Conservation (phyloP, 2,797 vertebrate genomes). For the Dipus sagitta region DNA sequence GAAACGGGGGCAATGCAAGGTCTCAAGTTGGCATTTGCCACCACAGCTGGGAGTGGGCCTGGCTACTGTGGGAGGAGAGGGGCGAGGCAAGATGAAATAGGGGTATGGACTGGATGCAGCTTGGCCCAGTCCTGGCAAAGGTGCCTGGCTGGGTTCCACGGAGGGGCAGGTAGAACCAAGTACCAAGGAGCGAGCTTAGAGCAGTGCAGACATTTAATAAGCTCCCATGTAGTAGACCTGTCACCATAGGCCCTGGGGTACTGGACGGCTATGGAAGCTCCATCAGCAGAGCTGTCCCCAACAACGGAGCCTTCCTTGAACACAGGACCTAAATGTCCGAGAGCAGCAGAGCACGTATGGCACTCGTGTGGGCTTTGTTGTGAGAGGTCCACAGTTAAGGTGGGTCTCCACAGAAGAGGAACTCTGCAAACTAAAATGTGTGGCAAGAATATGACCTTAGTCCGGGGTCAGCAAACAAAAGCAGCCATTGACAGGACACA, state of each 20-base stretch:
- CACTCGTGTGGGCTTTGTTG: no score
- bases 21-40: background rate
- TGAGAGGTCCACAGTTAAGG: background rate
- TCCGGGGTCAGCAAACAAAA: background rate
- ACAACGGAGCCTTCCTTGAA: background rate
- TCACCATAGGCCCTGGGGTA: rapidly evolving
- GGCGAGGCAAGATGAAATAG: background rate
- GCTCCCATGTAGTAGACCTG: rapidly evolving
- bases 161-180: background rate
- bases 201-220: no score
- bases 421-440: background rate
- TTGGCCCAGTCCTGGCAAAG: rapidly evolving
- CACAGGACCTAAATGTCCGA: background rate
- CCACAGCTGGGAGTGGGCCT: background rate
- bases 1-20: background rate
- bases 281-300: background rate
- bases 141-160: rapidly evolving
- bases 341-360: background rate
- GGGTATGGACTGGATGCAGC: rapidly evolving
- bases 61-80: background rate
- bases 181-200: rapidly evolving
- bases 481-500: rapidly evolving
- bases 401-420: background rate
- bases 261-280: background rate
- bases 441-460: background rate